Conservation (phyloP, 92 coral and sea anemone species). For the Phenganax subtilis region DNA sequence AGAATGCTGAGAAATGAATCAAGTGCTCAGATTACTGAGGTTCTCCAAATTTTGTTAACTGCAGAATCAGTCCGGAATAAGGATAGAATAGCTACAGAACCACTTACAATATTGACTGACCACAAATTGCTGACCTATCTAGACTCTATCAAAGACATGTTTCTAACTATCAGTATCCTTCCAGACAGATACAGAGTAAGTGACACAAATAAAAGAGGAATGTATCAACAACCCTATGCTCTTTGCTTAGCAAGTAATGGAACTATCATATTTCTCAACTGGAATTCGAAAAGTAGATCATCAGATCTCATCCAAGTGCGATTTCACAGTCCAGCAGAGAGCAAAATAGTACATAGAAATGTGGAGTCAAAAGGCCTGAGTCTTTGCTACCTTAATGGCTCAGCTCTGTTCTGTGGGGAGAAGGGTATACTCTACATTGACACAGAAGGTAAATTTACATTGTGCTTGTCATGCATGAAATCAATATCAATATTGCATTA, state of each 20-base stretch:
- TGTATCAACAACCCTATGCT: constrained; percentile 55
- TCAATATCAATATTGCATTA: too few relatives aligned
- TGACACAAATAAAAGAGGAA: constrained; percentile 47
- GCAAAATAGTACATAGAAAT: constrained; percentile 46
- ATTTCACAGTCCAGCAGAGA: constrained; percentile 49
- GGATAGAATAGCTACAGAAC: constrained; percentile 43
- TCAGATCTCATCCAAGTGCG: constrained; percentile 47
- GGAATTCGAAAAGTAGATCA: constrained; percentile 48
- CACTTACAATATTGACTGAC: constrained; percentile 38
- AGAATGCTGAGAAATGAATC: constrained; percentile 50
- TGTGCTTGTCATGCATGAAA: too few relatives aligned
- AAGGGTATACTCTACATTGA: constrained; percentile 46
- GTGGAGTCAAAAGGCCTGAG: constrained; percentile 40
- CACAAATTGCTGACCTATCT: constrained; percentile 35
- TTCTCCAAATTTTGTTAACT: constrained; percentile 40
- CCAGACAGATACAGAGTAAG: constrained; percentile 55
- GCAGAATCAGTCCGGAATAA: constrained; percentile 19
- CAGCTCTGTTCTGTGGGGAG: constrained; percentile 50
- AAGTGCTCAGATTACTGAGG: constrained; percentile 18
- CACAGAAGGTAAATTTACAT: constrained; percentile 38
- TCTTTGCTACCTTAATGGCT: constrained; percentile 45
- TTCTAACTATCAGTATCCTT: constrained; percentile 47
- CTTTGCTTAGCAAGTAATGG: constrained; percentile 43
- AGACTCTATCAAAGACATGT: constrained; percentile 42
- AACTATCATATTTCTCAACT: constrained; percentile 50